Conservation (phyloP, 2,113 vertebrate genomes). For the Meleagris gallopavo region DNA sequence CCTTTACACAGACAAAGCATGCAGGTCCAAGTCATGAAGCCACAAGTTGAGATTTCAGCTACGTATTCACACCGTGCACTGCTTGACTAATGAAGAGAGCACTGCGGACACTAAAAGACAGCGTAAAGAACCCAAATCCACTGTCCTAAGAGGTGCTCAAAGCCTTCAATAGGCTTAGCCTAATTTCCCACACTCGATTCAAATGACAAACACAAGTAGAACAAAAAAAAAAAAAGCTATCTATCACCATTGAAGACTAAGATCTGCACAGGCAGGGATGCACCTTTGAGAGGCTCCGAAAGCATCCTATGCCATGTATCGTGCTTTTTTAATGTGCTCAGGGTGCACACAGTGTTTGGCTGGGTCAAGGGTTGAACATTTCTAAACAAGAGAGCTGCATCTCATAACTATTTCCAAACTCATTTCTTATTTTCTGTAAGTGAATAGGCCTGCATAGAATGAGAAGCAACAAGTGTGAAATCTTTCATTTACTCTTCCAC, state of each 20-base stretch:
- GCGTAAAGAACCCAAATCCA: background rate
- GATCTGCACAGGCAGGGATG: too few species aligned
- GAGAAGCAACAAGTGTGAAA: accelerated
- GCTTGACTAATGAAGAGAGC: background rate
- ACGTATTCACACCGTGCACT: background rate
- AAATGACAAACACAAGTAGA: background rate
- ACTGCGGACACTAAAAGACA: background rate
- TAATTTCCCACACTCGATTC: background rate
- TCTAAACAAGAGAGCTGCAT: background rate
- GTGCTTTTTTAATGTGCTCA: too few species aligned
- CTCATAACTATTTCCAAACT: background rate
- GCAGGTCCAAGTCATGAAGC: too few species aligned
- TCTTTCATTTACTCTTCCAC: background rate
- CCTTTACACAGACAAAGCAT: background rate
- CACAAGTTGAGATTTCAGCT: background rate
- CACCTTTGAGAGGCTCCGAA: background rate
- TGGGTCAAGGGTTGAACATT: background rate
- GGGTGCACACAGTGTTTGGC: accelerated
- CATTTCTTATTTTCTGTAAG: background rate
- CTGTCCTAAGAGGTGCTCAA: accelerated
- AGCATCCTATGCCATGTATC: accelerated
- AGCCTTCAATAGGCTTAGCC: background rate
- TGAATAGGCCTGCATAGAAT: background rate
- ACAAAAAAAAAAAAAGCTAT: background rate
- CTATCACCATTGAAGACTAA: background rate